Evolutionary conservation across 2,888 invertebrate genomes (phyloP).

Genomic region (Epinotia demarniana): DNA sequence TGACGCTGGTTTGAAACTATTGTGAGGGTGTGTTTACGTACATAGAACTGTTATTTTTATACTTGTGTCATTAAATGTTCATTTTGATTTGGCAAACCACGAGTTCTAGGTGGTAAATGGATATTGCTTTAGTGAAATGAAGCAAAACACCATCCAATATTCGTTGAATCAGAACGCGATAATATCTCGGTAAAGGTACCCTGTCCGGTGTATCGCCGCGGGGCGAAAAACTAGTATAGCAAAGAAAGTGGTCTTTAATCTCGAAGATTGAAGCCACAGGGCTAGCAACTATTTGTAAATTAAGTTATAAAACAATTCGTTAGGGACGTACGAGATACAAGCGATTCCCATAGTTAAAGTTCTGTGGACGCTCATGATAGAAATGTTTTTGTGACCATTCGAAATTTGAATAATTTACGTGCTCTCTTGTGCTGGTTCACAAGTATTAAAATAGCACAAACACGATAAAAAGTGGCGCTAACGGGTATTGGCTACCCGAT

Average conservation of each 20-base stretch:
- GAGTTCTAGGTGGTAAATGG: too few relatives aligned
- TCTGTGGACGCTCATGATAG: not conserved
- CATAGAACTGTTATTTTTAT: too few relatives aligned
- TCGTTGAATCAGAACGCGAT: slow-evolving; percentile 28
- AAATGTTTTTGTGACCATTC: too few relatives aligned
- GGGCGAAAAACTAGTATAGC: slow-evolving; percentile 41
- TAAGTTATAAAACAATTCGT: slow-evolving; percentile 25
- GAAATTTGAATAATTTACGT: too few relatives aligned
- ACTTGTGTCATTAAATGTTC: too few relatives aligned
- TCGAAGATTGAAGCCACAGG: slow-evolving; percentile 31
- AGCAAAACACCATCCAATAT: slow-evolving; percentile 16
- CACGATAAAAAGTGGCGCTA: too few relatives aligned
- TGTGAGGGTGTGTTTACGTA: too few relatives aligned
- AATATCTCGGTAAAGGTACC: slow-evolving; percentile 27
- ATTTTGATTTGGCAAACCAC: too few relatives aligned
- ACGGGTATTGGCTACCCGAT: too few relatives aligned
- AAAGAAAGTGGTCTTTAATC: slow-evolving; percentile 44
- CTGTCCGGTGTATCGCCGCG: slow-evolving; percentile 22
- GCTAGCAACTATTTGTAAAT: slow-evolving; percentile 18
- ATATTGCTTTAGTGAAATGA: slow-evolving; percentile 11
- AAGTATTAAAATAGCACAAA: too few relatives aligned
- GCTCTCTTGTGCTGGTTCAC: too few relatives aligned
- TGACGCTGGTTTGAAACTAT: too few relatives aligned
- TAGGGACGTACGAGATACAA: not conserved
- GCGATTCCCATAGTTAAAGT: not conserved